Evolutionary conservation across 2,113 vertebrate genomes (phyloP).

Genomic region (Phrynocephalus versicolor): DNA sequence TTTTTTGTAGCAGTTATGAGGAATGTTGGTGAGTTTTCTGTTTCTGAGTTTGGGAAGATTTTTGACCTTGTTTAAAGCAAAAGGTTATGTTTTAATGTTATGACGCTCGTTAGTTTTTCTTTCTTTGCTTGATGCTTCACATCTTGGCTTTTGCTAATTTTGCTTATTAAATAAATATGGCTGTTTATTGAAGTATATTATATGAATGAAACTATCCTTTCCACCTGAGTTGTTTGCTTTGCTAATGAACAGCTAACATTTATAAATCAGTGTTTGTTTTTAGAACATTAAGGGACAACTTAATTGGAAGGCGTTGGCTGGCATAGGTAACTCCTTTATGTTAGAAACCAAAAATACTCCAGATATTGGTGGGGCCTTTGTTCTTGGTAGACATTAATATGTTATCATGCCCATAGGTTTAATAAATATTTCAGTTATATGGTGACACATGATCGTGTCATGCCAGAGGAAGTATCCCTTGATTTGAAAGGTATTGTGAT

Average conservation of each 20-base stretch:
- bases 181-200: slow-evolving; percentile 33
- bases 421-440: background rate
- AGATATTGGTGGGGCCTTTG: background rate
- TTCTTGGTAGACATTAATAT: slow-evolving; percentile 13
- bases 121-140: slow-evolving; percentile 48
- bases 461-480: background rate
- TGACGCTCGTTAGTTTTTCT: background rate
- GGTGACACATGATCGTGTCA: background rate
- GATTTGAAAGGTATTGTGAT: background rate
- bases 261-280: slow-evolving; percentile 9
- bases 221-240: slow-evolving; percentile 73
- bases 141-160: slow-evolving; percentile 42
- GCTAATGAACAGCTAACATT: slow-evolving; percentile 74
- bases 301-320: slow-evolving; percentile 28
- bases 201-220: slow-evolving; percentile 52
- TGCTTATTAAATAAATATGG: slow-evolving; percentile 48
- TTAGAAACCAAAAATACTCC: slow-evolving; percentile 19
- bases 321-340: background rate
- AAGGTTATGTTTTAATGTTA: slow-evolving; percentile 49
- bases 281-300: slow-evolving; percentile 24
- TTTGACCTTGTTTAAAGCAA: slow-evolving; percentile 56
- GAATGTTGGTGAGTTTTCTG: slow-evolving; percentile 97
- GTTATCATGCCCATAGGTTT: background rate
- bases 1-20: slow-evolving; percentile 94
- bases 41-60: slow-evolving; percentile 66